Percentiles rank a stretch among this genome's conserved stretches.
These are phyloP conservation scores for Accipiter virgatus DNA, from an alignment of 2,113 vertebrate genomes.

Conservation along the genomic window DNA sequence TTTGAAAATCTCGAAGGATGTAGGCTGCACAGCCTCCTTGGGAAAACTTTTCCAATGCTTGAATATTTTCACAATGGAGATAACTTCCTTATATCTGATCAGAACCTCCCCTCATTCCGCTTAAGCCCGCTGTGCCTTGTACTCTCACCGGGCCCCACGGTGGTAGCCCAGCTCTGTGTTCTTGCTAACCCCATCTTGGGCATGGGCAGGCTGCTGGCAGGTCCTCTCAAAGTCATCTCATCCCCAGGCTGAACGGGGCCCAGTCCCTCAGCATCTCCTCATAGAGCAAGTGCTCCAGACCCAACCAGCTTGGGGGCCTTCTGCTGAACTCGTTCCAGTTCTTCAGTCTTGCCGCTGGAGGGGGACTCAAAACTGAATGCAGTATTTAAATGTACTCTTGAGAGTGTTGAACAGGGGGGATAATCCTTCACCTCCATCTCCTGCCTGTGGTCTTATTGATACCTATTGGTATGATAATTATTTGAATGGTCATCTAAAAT, in stretches of 20 bases:
- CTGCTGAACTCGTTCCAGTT: background rate
- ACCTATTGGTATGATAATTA: background rate
- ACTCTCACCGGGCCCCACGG: fast-evolving
- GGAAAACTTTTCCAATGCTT: background rate
- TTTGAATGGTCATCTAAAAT: background rate
- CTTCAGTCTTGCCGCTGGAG: fast-evolving
- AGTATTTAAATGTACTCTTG: background rate
- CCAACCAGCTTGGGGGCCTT: background rate
- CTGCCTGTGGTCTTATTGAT: background rate
- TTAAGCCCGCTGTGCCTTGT: background rate
- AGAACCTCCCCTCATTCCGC: fast-evolving
- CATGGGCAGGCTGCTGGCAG: background rate
- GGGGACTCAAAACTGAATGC: background rate
- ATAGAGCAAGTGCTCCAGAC: background rate
- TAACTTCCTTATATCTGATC: background rate
- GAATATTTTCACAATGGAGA: background rate
- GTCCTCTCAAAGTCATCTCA: background rate
- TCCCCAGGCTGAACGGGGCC: background rate
- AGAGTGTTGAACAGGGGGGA: background rate
- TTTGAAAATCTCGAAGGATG: background rate
- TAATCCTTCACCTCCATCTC: background rate
- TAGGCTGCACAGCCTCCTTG: background rate
- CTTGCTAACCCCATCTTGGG: fast-evolving
- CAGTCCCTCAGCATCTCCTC: background rate
- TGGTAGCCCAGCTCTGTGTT: background rate